These are phyloP conservation scores for Melolontha melolontha DNA, from an alignment of 2,888 invertebrate genomes.

Conservation along the genomic window DNA sequence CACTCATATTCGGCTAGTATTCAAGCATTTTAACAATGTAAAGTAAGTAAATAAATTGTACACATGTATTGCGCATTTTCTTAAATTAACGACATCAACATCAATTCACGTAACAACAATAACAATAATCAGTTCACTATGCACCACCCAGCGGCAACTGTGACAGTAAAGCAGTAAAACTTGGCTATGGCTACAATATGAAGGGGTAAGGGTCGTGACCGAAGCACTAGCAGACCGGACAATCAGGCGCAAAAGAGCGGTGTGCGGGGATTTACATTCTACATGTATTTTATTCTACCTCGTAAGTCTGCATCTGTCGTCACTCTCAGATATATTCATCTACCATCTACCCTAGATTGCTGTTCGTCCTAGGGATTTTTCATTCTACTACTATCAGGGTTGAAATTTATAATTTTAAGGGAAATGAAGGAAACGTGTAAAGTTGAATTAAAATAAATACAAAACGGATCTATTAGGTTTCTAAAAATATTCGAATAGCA, in stretches of 20 bases:
- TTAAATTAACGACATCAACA: slow-evolving; percentile 14
- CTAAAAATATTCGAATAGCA: no score
- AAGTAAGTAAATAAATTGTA: slow-evolving; percentile 8
- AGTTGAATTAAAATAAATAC: not conserved
- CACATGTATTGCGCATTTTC: slow-evolving; percentile 34
- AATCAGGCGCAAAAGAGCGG: slow-evolving; percentile 48
- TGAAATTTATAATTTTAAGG: slow-evolving; percentile 12
- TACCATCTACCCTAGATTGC: slow-evolving; percentile 16
- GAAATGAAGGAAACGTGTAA: not conserved
- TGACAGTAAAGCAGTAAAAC: slow-evolving; percentile 52
- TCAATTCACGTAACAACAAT: slow-evolving; percentile 43
- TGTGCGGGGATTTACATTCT: slow-evolving; percentile 39
- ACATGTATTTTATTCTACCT: slow-evolving; percentile 32
- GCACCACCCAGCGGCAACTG: slow-evolving; percentile 57
- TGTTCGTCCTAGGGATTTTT: slow-evolving; percentile 20
- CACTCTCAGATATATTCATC: slow-evolving; percentile 23
- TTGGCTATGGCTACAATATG: slow-evolving; percentile 48
- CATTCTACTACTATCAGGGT: slow-evolving; percentile 9
- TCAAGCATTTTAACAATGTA: slow-evolving; percentile 1
- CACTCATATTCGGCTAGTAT: slow-evolving; percentile 39
- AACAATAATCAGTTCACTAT: slow-evolving; percentile 45
- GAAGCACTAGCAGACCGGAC: slow-evolving; percentile 47
- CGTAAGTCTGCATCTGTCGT: slow-evolving; percentile 39
- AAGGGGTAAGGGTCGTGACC: slow-evolving; percentile 51
- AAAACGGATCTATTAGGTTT: not conserved